Conservation (phyloP, 2,888 invertebrate genomes). For the Uropetala carovei region DNA sequence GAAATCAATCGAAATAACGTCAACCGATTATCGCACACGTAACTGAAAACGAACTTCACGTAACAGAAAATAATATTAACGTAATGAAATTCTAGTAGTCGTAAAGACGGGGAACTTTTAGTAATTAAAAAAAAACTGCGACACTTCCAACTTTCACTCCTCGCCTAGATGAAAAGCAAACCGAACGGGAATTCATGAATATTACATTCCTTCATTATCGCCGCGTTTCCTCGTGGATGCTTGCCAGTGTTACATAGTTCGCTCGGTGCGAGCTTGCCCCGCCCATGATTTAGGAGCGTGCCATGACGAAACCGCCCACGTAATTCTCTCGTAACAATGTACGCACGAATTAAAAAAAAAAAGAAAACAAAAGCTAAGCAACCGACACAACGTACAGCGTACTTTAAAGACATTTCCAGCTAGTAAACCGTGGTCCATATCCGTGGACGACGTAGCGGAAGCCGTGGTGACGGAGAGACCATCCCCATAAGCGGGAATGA, state of each 20-base stretch:
- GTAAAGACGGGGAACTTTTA: too few relatives aligned
- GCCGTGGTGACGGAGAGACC: not conserved
- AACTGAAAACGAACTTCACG: too few relatives aligned
- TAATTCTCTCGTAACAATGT: not conserved
- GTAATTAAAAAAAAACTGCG: not conserved
- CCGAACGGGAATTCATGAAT: slow-evolving; percentile 20
- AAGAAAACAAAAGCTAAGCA: not conserved
- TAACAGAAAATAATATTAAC: too few relatives aligned
- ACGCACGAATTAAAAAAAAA: not conserved
- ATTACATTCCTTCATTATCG: not conserved
- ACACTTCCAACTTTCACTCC: not conserved
- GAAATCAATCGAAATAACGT: too few relatives aligned
- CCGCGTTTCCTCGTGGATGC: not conserved
- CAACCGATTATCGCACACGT: too few relatives aligned
- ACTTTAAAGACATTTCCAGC: not conserved
- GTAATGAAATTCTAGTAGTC: too few relatives aligned
- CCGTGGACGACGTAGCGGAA: not conserved
- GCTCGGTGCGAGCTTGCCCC: not conserved
- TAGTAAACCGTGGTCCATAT: not conserved
- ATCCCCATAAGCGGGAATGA: slow-evolving; percentile 1
- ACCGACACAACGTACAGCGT: not conserved
- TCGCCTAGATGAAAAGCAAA: not conserved
- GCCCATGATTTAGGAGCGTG: not conserved
- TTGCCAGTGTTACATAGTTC: not conserved
- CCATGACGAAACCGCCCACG: not conserved